Base-by-base conservation (phyloP, 1,140 invertebrate species). In the Zaprionus tsacasi region DNA sequence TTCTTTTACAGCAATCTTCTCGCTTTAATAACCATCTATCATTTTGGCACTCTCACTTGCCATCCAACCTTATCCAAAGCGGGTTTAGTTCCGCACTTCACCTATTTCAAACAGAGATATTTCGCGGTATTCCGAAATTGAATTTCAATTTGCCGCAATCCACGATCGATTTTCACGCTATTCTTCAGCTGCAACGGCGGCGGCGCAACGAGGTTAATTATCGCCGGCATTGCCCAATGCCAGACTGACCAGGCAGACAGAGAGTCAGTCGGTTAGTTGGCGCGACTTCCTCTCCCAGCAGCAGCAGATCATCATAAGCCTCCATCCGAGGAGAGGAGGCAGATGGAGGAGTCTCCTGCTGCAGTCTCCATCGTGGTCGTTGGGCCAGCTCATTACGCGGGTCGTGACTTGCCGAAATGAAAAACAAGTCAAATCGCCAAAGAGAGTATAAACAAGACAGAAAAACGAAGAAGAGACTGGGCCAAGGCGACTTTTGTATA, bases 371-470 rank as follows among this genome's bases (percentile, higher is more conserved):
- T 21, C 50, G 66, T 27, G 48, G 17, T 48, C 45, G 45, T 48
- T 54, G 56, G 66, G 61, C 59, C 63, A 61, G 85, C 85, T 89
- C 85, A 89, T 89, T 89, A 89, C 85, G 86, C 78, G 85, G 85
- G 85, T 89, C 85, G 85, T 89, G 85, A 89, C 85, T 89, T 81
- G 85, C 85, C 85, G 81, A 89, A 89, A 89, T 90, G 81, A 85
- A 81, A 89, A 89, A 88, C 85, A 89, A 88, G 85, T 89, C 70
- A 88, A 76, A 76, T 81, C 85, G 74, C 64, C 59, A 76, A 45
- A 79, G 77, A 73, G 77, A 76, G 76, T 48, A 64, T 33, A 35
- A 68, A 61, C 50, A 59, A 69, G 36, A 72, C 48, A 67, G 21
- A 61, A 76, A 80, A 85, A 75, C 76, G 76, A 50, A 63, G 38